Percentiles rank a stretch among this genome's conserved stretches.
Conservation (phyloP, 1,140 invertebrate species). For the Caligus rogercresseyi region DNA sequence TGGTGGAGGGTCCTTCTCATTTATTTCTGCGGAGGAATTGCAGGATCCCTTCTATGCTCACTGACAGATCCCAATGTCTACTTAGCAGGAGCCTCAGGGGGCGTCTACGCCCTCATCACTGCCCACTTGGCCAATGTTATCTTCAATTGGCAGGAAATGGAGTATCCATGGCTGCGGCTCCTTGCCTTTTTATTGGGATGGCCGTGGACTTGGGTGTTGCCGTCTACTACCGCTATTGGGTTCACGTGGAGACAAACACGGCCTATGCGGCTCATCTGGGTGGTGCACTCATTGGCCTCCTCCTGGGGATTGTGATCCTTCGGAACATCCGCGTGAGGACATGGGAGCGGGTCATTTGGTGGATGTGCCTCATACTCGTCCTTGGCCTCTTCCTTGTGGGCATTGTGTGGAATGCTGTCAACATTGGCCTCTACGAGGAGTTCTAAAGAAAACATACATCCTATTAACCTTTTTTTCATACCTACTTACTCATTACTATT, state of each 20-base stretch:
- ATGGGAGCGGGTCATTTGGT: slow-evolving; percentile 67
- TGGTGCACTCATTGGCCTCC: slow-evolving; percentile 54
- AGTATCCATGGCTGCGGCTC: slow-evolving; percentile 58
- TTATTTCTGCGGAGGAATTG: slow-evolving; percentile 42
- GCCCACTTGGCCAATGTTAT: slow-evolving; percentile 87
- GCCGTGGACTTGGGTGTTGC: slow-evolving; percentile 59
- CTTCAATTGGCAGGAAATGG: slow-evolving; percentile 86
- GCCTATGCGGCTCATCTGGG: slow-evolving; percentile 56
- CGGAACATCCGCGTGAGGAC: slow-evolving; percentile 61
- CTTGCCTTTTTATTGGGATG: slow-evolving; percentile 54
- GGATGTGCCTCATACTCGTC: slow-evolving; percentile 56
- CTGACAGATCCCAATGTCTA: slow-evolving; percentile 65
- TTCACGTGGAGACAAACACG: slow-evolving; percentile 30
- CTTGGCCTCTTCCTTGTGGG: slow-evolving; percentile 42
- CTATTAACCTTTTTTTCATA: no score
- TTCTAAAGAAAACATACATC: not conserved
- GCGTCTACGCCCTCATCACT: slow-evolving; percentile 83
- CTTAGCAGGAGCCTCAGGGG: slow-evolving; percentile 83
- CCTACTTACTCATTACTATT: no score
- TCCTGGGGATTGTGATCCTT: slow-evolving; percentile 57
- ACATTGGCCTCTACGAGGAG: slow-evolving; percentile 17
- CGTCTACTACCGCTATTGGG: slow-evolving; percentile 54
- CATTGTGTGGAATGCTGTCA: slow-evolving; percentile 23
- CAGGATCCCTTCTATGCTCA: slow-evolving; percentile 51
- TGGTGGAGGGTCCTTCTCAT: slow-evolving; percentile 48